Percentiles rank a stretch among this genome's conserved stretches.
These are phyloP conservation scores for Sarcophaga bullata DNA, from an alignment of 1,140 invertebrate species.

Conservation along the genomic window DNA sequence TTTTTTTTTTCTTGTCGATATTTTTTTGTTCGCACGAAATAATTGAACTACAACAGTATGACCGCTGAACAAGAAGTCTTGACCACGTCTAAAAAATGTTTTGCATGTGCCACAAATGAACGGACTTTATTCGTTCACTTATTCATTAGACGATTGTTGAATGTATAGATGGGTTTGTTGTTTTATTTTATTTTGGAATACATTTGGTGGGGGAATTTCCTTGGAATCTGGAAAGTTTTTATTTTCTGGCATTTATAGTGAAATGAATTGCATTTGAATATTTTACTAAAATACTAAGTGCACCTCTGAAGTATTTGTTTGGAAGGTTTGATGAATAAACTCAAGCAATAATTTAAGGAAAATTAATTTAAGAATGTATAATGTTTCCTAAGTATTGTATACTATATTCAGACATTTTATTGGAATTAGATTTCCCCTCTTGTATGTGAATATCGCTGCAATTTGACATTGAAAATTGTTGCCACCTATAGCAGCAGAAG, in stretches of 20 bases:
- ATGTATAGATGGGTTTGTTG: constrained; percentile 43
- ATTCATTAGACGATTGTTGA: constrained; percentile 31
- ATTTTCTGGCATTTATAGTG: background rate
- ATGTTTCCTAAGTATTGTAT: no score
- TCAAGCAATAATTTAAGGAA: no score
- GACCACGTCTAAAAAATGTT: constrained; percentile 61
- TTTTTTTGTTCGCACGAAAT: constrained; percentile 9
- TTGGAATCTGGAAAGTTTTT: constrained; percentile 43
- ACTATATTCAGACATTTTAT: no score
- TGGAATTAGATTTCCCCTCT: no score
- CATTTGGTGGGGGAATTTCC: constrained; percentile 15
- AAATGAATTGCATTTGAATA: constrained; percentile 33
- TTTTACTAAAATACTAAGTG: background rate
- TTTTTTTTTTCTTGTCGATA: constrained; percentile 1
- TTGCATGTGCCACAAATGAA: constrained; percentile 52
- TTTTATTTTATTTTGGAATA: constrained; percentile 33
- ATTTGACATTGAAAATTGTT: constrained; percentile 4
- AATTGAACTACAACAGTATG: constrained; percentile 43
- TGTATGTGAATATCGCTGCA: background rate
- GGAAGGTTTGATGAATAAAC: no score
- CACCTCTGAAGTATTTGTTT: no score
- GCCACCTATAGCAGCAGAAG: background rate
- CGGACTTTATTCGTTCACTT: constrained; percentile 35
- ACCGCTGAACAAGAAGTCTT: constrained; percentile 54
- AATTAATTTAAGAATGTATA: no score